Evolutionary conservation across 2,797 vertebrate genomes (phyloP).

Genomic region (Lepilemur septentrionalis): DNA sequence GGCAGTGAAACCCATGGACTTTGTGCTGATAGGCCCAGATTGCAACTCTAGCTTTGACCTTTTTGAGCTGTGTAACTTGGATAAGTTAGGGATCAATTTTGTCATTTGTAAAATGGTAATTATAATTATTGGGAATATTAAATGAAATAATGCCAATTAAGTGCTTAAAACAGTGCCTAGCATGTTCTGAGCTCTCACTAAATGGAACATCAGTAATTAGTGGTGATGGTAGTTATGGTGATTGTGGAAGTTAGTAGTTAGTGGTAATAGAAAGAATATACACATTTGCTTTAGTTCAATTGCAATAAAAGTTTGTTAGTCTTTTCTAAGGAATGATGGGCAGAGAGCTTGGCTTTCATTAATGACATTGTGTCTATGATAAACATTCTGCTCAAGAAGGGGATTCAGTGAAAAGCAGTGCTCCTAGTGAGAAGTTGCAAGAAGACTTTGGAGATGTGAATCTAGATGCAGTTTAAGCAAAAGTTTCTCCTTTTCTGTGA

Average conservation of each 20-base stretch:
- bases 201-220: background rate
- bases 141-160: background rate
- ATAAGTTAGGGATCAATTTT: background rate
- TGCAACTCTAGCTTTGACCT: background rate
- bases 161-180: background rate
- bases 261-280: background rate
- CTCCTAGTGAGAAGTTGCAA: background rate
- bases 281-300: background rate
- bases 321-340: background rate
- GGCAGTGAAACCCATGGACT: rapidly evolving
- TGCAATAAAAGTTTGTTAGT: background rate
- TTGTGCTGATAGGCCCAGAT: background rate
- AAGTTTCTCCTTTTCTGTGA: background rate
- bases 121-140: background rate
- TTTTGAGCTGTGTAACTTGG: background rate
- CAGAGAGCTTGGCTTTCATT: background rate
- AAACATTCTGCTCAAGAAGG: background rate
- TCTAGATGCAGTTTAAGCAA: background rate
- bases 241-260: background rate
- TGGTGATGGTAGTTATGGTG: background rate
- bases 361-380: background rate
- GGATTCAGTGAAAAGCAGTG: background rate
- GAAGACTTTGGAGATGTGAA: background rate
- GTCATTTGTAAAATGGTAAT: background rate
- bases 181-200: background rate